phyloP scores from a whole-genome alignment of 1,140 invertebrate genomes.

The Procambarus clarkii region DNA sequence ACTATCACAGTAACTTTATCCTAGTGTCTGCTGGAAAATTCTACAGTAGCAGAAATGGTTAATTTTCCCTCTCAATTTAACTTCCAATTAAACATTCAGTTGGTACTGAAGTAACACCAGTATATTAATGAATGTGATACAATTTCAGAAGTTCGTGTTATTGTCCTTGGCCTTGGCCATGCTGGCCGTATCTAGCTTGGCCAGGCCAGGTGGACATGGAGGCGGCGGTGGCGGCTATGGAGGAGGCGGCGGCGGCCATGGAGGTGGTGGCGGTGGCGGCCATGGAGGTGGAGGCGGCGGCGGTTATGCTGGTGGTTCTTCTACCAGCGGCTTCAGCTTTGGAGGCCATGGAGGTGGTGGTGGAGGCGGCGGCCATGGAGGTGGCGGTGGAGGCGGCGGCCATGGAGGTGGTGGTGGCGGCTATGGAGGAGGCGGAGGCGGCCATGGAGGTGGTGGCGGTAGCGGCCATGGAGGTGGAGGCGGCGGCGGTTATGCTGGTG shows the following conservation, averaged over 20 bases:
- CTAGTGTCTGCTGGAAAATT: too few species aligned
- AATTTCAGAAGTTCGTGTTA: neutral
- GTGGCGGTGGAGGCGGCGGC: neutral
- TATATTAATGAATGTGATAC: neutral
- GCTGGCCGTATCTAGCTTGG: neutral
- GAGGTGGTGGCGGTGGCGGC: neutral
- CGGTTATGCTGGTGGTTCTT: neutral
- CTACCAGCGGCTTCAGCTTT: too few species aligned
- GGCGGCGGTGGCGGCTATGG: neutral
- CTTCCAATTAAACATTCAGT: too few species aligned
- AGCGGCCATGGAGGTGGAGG: too few species aligned
- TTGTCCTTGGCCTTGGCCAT: neutral
- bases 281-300: neutral
- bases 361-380: too few species aligned
- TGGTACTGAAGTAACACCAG: neutral
- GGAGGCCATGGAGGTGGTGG: too few species aligned
- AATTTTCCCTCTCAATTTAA: too few species aligned
- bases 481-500: too few species aligned
- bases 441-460: too few species aligned
- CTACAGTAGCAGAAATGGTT: too few species aligned
- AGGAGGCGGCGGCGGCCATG: neutral
- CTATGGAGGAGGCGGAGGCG: too few species aligned
- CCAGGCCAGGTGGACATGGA: neutral
- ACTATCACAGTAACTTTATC: too few species aligned
- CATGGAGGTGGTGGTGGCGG: neutral